These are phyloP conservation scores for Drosophila imparisetae DNA, from an alignment of 2,888 invertebrate genomes.

Conservation along the genomic window DNA sequence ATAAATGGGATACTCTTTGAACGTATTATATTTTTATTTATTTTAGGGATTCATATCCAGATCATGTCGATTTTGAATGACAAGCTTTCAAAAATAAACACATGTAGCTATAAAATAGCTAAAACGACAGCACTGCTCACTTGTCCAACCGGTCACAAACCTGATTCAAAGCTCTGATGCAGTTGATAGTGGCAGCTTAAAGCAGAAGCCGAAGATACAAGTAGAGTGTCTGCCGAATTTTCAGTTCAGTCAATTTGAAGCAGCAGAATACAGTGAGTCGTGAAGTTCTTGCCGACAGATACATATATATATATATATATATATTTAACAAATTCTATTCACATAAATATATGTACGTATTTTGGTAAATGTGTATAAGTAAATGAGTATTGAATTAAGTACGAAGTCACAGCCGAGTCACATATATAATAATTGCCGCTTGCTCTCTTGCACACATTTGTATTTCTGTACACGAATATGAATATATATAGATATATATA, in stretches of 20 bases:
- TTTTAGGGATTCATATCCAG: no score
- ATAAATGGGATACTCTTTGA: no score
- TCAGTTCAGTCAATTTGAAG: slow-evolving; percentile 37
- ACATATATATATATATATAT: not conserved
- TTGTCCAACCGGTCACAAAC: slow-evolving; percentile 3
- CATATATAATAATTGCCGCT: not conserved
- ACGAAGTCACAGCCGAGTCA: not conserved
- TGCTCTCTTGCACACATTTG: not conserved
- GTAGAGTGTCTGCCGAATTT: slow-evolving; percentile 23
- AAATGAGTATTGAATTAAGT: not conserved
- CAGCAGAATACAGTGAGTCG: slow-evolving; percentile 17
- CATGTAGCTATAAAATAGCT: not conserved
- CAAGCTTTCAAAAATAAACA: not conserved
- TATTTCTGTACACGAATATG: not conserved
- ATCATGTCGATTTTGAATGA: not conserved
- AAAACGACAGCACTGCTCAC: not conserved
- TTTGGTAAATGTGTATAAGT: not conserved
- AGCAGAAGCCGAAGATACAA: slow-evolving; percentile 27
- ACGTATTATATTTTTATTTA: no score
- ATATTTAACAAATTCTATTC: slow-evolving; percentile 5
- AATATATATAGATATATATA: not conserved
- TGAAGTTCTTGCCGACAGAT: slow-evolving; percentile 6
- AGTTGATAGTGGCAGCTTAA: slow-evolving; percentile 20
- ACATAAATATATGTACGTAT: slow-evolving; percentile 1
- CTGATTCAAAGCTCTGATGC: slow-evolving; percentile 41